These are phyloP conservation scores for Idaea dimidiata DNA, from an alignment of 2,888 invertebrate species.

Conservation along the genomic window DNA sequence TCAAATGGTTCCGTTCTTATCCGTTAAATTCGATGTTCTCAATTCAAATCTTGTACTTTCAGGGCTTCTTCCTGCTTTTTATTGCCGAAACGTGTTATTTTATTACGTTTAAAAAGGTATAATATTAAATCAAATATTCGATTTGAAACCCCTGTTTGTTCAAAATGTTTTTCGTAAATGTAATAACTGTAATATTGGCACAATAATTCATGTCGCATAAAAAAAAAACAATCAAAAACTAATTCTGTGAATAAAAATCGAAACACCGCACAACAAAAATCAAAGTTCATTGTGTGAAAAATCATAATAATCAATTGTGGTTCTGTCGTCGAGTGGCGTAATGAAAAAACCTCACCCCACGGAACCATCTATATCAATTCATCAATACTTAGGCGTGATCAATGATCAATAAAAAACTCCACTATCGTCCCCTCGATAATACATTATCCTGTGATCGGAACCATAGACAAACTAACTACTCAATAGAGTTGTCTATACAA, in stretches of 20 bases:
- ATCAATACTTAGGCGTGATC: constrained; percentile 80
- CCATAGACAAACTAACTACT: constrained; percentile 40
- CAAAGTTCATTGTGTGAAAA: constrained; percentile 50
- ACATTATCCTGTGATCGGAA: constrained; percentile 56
- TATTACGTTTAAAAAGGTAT: constrained; percentile 6
- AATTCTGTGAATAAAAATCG: constrained; percentile 38
- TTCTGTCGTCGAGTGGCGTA: constrained; percentile 60
- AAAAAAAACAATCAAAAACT: constrained; percentile 60
- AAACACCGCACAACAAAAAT: constrained; percentile 36
- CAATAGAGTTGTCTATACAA: constrained; percentile 65
- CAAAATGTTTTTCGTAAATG: constrained; percentile 30
- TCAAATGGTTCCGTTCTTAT: constrained; percentile 50
- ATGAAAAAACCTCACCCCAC: constrained; percentile 70
- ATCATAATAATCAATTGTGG: constrained; percentile 74
- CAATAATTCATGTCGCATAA: constrained; percentile 42
- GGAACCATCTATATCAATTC: constrained; percentile 73
- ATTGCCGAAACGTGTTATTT: constrained; percentile 16
- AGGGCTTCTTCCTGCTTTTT: constrained; percentile 2
- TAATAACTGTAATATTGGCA: constrained; percentile 24
- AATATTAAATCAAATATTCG: background rate
- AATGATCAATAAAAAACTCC: constrained; percentile 64
- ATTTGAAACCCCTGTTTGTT: background rate
- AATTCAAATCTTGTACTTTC: constrained; percentile 28
- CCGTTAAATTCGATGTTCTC: constrained; percentile 45
- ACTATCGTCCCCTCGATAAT: constrained; percentile 57